Base-by-base conservation (phyloP, 2,888 invertebrate genomes). In the Strigamia crassipes region DNA sequence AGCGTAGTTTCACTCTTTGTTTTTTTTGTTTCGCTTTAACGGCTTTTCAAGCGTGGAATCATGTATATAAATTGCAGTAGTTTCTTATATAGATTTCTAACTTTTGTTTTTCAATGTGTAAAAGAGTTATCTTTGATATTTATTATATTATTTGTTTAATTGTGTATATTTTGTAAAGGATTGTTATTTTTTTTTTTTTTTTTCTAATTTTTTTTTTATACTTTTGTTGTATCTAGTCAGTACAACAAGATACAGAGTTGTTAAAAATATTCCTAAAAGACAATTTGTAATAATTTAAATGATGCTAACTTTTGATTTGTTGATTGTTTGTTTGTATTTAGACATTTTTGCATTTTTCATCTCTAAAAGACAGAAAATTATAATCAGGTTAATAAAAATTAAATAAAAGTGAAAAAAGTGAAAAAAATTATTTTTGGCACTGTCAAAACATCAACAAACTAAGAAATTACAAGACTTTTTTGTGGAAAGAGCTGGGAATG, bases 61-160 rank as follows among this genome's bases (percentile, higher is more conserved):
- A 51, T 51, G 51, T 51, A 51, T 51, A 51, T 51, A 51, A 51
- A 51, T 51, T 51, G 51, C 51, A 51, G n/a, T 51, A 51, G 51
- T 9, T 51, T 10, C 42, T 46, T 8, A 46, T 15, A 46, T 46
- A 13, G 42, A 13, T 46, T 51, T 13, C 13, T 15, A 6, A 15
- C n/a, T n/a, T 42, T 15, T 42, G 13, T 42, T 42, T 51, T n/a
- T 51, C 51, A 51, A 51, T 51, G 51, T 51, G 51, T 51, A 51
- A 10, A 42, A 51, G 18, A 51, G 51, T 51, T 51, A 51, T 51
- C 42, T 42, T 51, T 51, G 51, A 51, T 51, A 51, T 51, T 51
- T 51, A 51, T 51, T n/a, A 51, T 42, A 51, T n/a, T 51, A 51
- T 51, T 51, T 51, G 51, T 51, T 51, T 51, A 51, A 51, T 15